phyloP scores from a whole-genome alignment of 2,888 invertebrate species.

The Rotaria sp. region DNA sequence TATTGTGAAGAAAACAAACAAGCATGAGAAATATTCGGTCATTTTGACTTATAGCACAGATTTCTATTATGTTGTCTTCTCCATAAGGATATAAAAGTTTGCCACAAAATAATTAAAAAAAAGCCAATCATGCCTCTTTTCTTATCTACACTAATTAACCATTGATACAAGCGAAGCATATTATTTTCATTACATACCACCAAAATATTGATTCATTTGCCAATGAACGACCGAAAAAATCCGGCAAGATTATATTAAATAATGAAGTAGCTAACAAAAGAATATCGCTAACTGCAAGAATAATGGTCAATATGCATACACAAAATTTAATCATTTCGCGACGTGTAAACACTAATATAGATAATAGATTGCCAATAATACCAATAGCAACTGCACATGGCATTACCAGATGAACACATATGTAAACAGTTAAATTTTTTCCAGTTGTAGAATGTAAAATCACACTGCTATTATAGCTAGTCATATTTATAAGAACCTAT shows the following conservation, averaged over 20 bases:
- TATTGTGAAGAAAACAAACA: no score
- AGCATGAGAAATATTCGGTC: no score
- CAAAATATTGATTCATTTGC: neutral
- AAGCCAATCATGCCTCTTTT: no score
- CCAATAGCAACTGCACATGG: slow-evolving; percentile 11
- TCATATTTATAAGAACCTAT: neutral
- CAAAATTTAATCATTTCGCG: slow-evolving; percentile 23
- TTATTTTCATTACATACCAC: neutral
- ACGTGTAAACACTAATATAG: neutral
- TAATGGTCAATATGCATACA: neutral
- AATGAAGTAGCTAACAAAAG: slow-evolving; percentile 9
- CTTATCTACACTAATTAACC: no score
- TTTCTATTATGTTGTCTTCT: no score
- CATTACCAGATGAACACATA: neutral
- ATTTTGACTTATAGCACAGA: no score
- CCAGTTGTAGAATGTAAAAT: neutral
- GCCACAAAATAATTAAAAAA: no score
- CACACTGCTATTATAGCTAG: neutral
- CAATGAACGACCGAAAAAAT: neutral
- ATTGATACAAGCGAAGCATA: neutral
- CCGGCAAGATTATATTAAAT: neutral
- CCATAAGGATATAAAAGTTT: no score
- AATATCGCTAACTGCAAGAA: slow-evolving; percentile 16
- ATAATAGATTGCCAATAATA: neutral
- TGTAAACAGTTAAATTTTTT: neutral